phyloP scores from a whole-genome alignment of 2,113 vertebrate species.

The Pardalotus punctatus region DNA sequence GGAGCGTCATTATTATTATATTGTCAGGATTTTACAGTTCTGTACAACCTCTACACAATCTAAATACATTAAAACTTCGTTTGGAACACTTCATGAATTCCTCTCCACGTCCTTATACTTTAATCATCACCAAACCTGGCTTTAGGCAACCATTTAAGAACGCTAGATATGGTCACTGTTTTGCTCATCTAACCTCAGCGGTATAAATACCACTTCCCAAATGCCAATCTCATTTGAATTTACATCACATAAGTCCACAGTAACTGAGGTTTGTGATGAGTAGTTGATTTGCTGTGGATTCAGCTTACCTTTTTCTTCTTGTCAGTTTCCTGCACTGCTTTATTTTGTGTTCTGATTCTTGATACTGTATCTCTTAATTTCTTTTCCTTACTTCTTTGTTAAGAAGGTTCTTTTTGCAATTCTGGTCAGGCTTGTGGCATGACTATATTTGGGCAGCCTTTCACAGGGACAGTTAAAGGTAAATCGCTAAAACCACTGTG shows the following conservation, averaged over 20 bases:
- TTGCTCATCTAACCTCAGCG: background rate
- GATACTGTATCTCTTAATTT: background rate
- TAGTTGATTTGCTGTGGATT: background rate
- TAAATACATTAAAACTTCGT: background rate
- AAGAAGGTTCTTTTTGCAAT: background rate
- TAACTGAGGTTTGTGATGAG: background rate
- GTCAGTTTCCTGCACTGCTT: background rate
- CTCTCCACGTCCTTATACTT: background rate
- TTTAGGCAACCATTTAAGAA: background rate
- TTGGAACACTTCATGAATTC: background rate
- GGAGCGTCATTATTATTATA: background rate
- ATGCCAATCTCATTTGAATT: background rate
- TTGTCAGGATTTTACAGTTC: background rate
- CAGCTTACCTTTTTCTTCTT: background rate
- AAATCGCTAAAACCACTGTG: background rate
- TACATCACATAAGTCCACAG: background rate
- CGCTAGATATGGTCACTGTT: background rate
- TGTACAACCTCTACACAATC: background rate
- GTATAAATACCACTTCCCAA: background rate
- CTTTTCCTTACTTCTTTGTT: background rate
- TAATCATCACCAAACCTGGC: background rate
- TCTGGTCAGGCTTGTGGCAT: background rate
- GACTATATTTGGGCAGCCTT: background rate
- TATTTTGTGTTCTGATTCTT: background rate
- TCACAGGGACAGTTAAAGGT: background rate